Conservation (phyloP, 2,797 vertebrate genomes). For the Molothrus aeneus region DNA sequence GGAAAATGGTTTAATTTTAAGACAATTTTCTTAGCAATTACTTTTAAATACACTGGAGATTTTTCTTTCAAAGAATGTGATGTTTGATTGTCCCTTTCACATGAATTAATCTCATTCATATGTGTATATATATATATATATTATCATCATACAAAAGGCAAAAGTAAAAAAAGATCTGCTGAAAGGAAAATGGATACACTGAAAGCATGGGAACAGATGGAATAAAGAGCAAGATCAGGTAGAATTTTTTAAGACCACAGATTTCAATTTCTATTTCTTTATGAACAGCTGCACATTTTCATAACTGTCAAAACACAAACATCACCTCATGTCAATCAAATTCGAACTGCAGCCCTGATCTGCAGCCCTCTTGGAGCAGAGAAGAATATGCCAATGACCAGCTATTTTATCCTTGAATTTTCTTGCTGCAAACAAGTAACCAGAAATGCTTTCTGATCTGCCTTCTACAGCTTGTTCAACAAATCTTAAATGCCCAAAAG, state of each 20-base stretch:
- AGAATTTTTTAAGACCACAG: constrained; percentile 9
- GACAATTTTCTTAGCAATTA: neutral
- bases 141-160: neutral
- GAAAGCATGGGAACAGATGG: neutral
- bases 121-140: neutral
- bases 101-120: neutral
- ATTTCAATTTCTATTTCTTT: constrained; percentile 8
- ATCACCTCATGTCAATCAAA: constrained; percentile 13
- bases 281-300: constrained; percentile 50
- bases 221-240: neutral
- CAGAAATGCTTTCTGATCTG: neutral
- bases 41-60: neutral
- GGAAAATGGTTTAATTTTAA: neutral
- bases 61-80: neutral
- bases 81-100: neutral
- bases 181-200: neutral
- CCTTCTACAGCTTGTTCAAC: neutral
- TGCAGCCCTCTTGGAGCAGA: neutral
- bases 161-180: neutral
- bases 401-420: neutral
- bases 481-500: neutral
- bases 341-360: neutral
- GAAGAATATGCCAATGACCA: neutral
- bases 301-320: constrained; percentile 50
- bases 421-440: neutral